Base-by-base conservation (phyloP, 1,140 invertebrate species). In the Cataglyphis hispanica region DNA sequence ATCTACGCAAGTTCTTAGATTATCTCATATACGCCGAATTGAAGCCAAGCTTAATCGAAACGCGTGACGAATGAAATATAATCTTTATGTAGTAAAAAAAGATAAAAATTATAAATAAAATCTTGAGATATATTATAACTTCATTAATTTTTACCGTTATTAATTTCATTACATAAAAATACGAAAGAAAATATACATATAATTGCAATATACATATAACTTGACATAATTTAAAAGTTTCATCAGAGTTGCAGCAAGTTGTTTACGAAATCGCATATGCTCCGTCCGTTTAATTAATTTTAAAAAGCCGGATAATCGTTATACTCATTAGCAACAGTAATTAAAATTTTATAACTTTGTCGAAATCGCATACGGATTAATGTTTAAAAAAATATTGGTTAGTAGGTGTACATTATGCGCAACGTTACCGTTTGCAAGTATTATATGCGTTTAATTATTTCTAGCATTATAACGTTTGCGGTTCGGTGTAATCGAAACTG, bases 361-460 rank as follows among this genome's bases (percentile, higher is more conserved):
- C n/a, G 67, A 74, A 27, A 83, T 61, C 37, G 11, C 34, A 50
- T 7, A 34, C 2, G 43, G 63, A 78, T 78, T 81, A 81, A 81
- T 43, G 25, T 81, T 37, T 43, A 81, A 31, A 72, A 81, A 81
- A 81, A 72, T 81, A 72, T 81, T 37, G 53, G 10, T 11, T 7
- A 27, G 25, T 25, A 19, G 34, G 22, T 40, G 37, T 61, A n/a
- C 67, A 74, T 74, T 69, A 72, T 22, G 19, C 19, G 25, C 6
- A 1, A 3, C 40, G 10, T 83, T 83, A 60, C 2, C 53, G 37
- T 58, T 22, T 37, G 4, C 78, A 74, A 83, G 67, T 83, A 63
- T 83, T 60, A 83, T 60, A 83, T n/a, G 67, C 67, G 78, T 83
- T 81, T 83, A 83, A 83, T 83, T 83, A 74, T 83, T 83, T 83